These are phyloP conservation scores for Nephila pilipes DNA, from an alignment of 1,140 invertebrate genomes.

Conservation along the genomic window DNA sequence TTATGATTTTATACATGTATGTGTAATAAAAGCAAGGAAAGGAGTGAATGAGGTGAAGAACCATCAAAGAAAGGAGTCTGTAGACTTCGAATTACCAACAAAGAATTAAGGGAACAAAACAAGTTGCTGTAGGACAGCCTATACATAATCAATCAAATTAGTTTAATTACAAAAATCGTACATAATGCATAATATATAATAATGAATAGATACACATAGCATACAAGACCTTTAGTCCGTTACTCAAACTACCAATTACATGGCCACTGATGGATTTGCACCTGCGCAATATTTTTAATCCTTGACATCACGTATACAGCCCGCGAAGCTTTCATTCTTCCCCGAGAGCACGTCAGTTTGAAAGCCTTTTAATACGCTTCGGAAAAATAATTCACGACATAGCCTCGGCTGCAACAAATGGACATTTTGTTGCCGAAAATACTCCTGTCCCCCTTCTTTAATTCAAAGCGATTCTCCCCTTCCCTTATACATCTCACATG, in stretches of 20 bases:
- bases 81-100: too few species aligned
- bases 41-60: too few species aligned
- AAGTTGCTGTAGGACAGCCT: too few species aligned
- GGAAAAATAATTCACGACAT: constrained; percentile 11
- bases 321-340: not conserved
- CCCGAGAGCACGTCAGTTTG: not conserved
- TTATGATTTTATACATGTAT: too few species aligned
- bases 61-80: too few species aligned
- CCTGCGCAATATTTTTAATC: not conserved
- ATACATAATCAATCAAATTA: too few species aligned
- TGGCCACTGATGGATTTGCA: not conserved
- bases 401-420: not conserved
- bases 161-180: too few species aligned
- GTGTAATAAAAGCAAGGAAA: too few species aligned
- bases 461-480: constrained; percentile 62
- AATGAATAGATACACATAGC: too few species aligned
- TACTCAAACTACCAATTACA: not conserved
- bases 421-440: constrained; percentile 44
- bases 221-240: too few species aligned
- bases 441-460: constrained; percentile 40
- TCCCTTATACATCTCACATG: constrained; percentile 53
- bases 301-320: not conserved
- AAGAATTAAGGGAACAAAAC: too few species aligned
- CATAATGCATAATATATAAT: too few species aligned
- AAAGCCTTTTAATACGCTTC: not conserved